Conservation (phyloP, 2,113 vertebrate species). For the Neogale vison region DNA sequence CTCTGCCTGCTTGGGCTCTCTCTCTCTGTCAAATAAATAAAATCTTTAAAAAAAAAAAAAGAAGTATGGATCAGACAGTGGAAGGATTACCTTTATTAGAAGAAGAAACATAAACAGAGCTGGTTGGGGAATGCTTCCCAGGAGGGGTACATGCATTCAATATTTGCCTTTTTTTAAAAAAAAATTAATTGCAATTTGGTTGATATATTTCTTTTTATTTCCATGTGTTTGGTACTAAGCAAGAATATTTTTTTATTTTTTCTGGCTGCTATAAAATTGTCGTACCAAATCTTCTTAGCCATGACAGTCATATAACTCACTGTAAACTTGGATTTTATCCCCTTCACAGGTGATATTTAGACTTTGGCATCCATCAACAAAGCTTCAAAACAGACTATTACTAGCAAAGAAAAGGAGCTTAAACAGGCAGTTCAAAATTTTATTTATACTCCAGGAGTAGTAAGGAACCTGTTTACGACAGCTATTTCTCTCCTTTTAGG, state of each 20-base stretch:
- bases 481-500: conserved; percentile 64
- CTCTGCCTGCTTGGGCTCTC: no score
- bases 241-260: conserved; percentile 7
- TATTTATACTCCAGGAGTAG: conserved; percentile 71
- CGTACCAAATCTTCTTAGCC: conserved; percentile 51
- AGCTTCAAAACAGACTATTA: conserved; percentile 60
- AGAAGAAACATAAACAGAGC: not conserved
- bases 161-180: not conserved
- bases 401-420: conserved; percentile 59
- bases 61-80: not conserved
- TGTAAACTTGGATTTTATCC: conserved; percentile 65
- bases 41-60: no score
- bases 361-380: conserved; percentile 69
- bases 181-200: conserved; percentile 44
- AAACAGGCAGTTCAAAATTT: conserved; percentile 69
- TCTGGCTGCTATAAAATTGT: conserved; percentile 46
- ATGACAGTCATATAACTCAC: conserved; percentile 43
- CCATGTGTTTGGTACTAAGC: conserved; percentile 45
- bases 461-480: conserved; percentile 68
- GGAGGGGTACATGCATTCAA: not conserved
- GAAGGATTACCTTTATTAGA: not conserved
- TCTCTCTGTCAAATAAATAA: no score
- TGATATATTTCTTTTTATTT: conserved; percentile 55
- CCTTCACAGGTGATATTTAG: conserved; percentile 63
- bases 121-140: not conserved